Evolutionary conservation across 2,113 vertebrate genomes (phyloP), one percentile per base, ranked within the genome.

Genomic region (Platichthys flesus): DNA sequence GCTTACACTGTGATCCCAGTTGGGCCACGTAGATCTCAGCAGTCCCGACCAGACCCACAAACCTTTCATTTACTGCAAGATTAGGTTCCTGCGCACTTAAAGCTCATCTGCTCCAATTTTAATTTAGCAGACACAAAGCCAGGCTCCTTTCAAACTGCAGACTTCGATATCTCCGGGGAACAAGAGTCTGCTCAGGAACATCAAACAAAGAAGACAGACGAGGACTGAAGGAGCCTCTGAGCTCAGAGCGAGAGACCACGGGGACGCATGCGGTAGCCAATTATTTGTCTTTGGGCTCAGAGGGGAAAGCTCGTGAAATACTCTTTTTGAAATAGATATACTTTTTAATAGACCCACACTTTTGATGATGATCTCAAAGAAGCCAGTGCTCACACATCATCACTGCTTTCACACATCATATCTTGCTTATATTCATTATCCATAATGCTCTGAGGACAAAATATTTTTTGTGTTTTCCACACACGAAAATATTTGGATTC

Each of bases 11-110:
- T 20, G 16, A 28, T 71, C 61, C 12, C 51, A 71, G 68, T 51
- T 74, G 59, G 52, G 45, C n/a, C 65, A 59, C 24, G 15, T 51
- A 37, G 42, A 47, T 70, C 56, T 63, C 23, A 70, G 31, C 7
- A 16, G 54, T 63, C 10, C 18, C 14, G 31, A 31, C 31, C 31
- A 31, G 31, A 31, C 6, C 31, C 49, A 26, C 3, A 57, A 20
- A 20, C 3, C 55, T 51, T 61, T 52, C 13, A 24, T 21, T 40
- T 24, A n/a, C 3, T 72, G n/a, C 40, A 42, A 42, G 40, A 42
- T 42, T 42, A 42, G 21, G 45, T 6, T 49, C 45, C 45, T 9
- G 47, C 24, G 45, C 60, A 62, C 16, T 60, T 71, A 54, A 57
- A 67, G 52, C 18, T 54, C 13, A 31, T 14, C 13, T 24, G 24